Percentiles rank a stretch among this genome's conserved stretches.
Conservation (phyloP, 2,888 invertebrate genomes). For the Brachyptera risi region DNA sequence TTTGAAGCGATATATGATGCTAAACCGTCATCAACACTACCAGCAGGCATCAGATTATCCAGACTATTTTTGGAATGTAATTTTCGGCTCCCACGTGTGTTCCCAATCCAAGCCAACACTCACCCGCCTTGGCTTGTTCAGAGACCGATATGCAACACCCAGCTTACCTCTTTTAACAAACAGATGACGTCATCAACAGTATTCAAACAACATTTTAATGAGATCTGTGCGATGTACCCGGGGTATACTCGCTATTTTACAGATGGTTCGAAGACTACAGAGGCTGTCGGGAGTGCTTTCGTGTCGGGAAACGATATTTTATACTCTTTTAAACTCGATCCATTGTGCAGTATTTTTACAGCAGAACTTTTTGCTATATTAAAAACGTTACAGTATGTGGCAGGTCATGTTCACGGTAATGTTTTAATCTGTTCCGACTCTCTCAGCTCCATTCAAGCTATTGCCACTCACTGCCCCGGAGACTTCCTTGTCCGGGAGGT, state of each 20-base stretch:
- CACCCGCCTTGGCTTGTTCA: too few relatives aligned
- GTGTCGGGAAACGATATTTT: not conserved
- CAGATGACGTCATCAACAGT: not conserved
- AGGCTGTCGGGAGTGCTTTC: not conserved
- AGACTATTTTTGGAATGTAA: not conserved
- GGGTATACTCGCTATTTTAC: not conserved
- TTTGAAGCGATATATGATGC: not conserved
- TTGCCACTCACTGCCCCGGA: not conserved
- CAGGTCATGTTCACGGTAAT: not conserved
- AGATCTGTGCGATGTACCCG: not conserved
- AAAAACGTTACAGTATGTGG: not conserved
- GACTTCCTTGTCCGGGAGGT: not conserved
- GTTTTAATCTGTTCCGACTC: not conserved
- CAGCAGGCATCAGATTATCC: not conserved
- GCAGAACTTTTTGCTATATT: not conserved
- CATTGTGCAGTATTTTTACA: not conserved
- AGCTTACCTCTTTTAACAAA: not conserved
- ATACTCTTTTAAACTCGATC: not conserved
- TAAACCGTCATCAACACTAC: not conserved
- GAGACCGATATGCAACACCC: not conserved
- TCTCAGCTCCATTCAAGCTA: not conserved
- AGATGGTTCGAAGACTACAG: not conserved
- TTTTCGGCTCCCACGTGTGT: not conserved
- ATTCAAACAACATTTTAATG: not conserved
- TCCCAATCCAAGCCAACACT: not conserved